Evolutionary conservation across 2,888 invertebrate genomes (phyloP).

Genomic region (Diaphora mendica): DNA sequence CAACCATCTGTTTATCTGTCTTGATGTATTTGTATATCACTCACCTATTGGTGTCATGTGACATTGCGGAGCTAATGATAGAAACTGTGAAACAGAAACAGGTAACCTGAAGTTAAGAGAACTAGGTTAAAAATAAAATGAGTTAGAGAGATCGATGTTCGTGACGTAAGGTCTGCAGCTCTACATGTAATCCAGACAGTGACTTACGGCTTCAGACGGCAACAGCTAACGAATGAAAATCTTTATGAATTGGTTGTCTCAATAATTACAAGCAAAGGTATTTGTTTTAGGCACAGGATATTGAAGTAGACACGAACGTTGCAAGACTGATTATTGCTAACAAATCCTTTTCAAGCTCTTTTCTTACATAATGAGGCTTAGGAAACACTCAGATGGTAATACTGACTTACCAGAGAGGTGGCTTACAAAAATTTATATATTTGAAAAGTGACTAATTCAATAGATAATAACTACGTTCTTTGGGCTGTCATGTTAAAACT

Average conservation of each 20-base stretch:
- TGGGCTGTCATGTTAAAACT: too few species aligned
- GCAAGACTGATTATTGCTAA: slow-evolving; percentile 10
- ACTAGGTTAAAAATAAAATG: slow-evolving; percentile 17
- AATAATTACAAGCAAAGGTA: background rate
- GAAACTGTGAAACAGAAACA: background rate
- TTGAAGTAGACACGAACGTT: background rate
- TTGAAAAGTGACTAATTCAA: too few species aligned
- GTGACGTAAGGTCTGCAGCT: slow-evolving; percentile 26
- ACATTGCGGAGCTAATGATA: background rate
- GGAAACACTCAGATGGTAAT: background rate
- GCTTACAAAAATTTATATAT: background rate
- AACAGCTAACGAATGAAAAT: background rate
- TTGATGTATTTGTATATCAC: background rate
- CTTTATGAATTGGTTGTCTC: slow-evolving; percentile 7
- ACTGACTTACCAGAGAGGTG: background rate
- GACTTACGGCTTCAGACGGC: slow-evolving; percentile 31
- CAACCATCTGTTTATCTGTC: background rate
- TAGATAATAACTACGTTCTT: too few species aligned
- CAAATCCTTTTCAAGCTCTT: background rate
- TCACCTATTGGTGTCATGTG: background rate
- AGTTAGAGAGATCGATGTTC: slow-evolving; percentile 31
- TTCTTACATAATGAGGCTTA: background rate
- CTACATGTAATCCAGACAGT: slow-evolving; percentile 39
- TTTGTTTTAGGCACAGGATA: background rate
- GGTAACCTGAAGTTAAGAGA: slow-evolving; percentile 4